Conservation (phyloP, 2,797 vertebrate species). For the Pagetopsis macropterus region DNA sequence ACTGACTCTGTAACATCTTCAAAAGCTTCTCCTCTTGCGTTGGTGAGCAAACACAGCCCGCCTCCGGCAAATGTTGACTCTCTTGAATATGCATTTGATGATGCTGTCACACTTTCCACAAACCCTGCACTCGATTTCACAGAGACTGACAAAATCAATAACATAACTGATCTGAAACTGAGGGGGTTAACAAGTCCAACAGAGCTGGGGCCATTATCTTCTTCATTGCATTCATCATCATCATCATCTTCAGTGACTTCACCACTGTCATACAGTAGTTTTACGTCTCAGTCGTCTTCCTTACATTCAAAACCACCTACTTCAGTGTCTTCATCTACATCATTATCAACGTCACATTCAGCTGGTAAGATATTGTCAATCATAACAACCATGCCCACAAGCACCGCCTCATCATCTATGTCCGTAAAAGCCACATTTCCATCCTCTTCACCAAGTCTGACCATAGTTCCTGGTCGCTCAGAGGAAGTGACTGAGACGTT, state of each 20-base stretch:
- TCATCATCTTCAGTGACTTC: conserved; percentile 12
- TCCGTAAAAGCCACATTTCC: conserved; percentile 46
- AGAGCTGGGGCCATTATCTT: conserved; percentile 11
- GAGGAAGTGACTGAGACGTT: conserved; percentile 75
- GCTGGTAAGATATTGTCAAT: conserved; percentile 4
- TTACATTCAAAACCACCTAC: conserved; percentile 14
- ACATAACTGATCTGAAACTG: conserved; percentile 13
- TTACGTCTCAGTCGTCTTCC: conserved; percentile 20
- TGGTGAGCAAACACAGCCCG: conserved; percentile 8
- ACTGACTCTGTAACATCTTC: conserved; percentile 43
- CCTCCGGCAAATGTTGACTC: conserved; percentile 21
- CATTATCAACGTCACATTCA: conserved; percentile 6
- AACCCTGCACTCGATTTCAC: conserved; percentile 16
- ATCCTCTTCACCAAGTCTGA: conserved; percentile 32
- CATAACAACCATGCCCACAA: conserved; percentile 14
- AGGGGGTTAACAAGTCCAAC: conserved; percentile 8
- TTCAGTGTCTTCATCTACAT: conserved; percentile 8
- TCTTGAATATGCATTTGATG: conserved; percentile 36
- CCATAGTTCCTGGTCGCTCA: conserved; percentile 19
- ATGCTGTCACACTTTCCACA: conserved; percentile 31
- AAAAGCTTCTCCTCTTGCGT: conserved; percentile 18
- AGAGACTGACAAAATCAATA: neutral
- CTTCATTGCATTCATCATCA: conserved; percentile 25
- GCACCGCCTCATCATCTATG: conserved; percentile 20
- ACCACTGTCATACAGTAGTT: neutral